Evolutionary conservation across 2,888 invertebrate genomes (phyloP).

Genomic region (Chouioia cunea): DNA sequence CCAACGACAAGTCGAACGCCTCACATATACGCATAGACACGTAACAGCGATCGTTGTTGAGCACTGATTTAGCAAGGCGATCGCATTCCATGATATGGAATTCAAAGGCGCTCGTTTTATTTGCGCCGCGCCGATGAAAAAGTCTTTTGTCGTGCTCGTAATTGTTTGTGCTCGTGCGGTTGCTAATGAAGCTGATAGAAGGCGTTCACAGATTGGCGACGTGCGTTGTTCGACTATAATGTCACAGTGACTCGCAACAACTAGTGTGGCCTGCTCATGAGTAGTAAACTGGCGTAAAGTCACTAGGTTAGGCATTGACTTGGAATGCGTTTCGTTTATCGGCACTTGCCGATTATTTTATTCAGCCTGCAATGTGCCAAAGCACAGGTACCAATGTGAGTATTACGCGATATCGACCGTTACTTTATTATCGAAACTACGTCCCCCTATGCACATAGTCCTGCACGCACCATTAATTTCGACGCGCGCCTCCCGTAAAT

Average conservation of each 20-base stretch:
- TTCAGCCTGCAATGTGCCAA: too few species aligned
- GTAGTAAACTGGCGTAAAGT: too few species aligned
- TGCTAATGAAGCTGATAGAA: constrained; percentile 7
- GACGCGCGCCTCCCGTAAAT: constrained; percentile 8
- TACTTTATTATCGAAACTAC: constrained; percentile 1
- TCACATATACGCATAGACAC: too few species aligned
- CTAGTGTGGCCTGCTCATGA: too few species aligned
- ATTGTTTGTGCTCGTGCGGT: constrained; percentile 14
- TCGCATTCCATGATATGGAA: constrained; percentile 30
- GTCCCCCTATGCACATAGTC: constrained; percentile 16
- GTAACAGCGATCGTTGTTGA: too few species aligned
- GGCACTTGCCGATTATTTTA: too few species aligned
- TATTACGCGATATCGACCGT: neutral
- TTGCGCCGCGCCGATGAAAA: constrained; percentile 29
- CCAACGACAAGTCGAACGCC: neutral
- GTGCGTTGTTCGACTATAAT: neutral
- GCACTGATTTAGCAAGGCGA: constrained; percentile 5
- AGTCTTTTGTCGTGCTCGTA: constrained; percentile 14
- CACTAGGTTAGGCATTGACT: too few species aligned
- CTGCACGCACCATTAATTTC: constrained; percentile 34
- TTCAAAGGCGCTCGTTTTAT: constrained; percentile 29
- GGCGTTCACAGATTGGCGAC: neutral
- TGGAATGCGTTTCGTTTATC: too few species aligned
- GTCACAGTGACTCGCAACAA: constrained; percentile 5
- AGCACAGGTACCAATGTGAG: too few species aligned